phyloP scores from a whole-genome alignment of 2,888 invertebrate species.

The Drosophila subquinaria region DNA sequence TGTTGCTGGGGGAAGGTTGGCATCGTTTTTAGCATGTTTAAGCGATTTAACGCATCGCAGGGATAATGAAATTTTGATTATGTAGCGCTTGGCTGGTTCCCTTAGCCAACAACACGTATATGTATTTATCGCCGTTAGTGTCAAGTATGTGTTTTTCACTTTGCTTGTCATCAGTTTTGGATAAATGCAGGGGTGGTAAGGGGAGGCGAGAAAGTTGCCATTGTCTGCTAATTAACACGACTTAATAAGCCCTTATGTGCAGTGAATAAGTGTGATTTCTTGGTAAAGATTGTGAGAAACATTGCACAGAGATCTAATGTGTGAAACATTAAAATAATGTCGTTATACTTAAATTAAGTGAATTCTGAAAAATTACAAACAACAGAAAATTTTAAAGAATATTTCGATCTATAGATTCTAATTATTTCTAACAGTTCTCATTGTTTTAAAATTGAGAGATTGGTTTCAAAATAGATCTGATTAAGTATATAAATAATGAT shows the following conservation, averaged over 20 bases:
- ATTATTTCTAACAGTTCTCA: not conserved
- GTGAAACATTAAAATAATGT: not conserved
- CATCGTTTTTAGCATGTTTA: slow-evolving; percentile 74
- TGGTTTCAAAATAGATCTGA: not conserved
- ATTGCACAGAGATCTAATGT: not conserved
- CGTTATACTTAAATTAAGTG: not conserved
- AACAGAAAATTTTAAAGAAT: not conserved
- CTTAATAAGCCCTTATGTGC: slow-evolving; percentile 33
- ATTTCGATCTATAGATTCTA: not conserved
- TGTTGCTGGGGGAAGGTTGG: slow-evolving; percentile 18
- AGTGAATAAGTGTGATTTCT: slow-evolving; percentile 13
- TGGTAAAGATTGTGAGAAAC: slow-evolving; percentile 17
- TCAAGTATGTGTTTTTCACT: slow-evolving; percentile 50
- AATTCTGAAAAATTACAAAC: not conserved
- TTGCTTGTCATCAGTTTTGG: slow-evolving; percentile 16
- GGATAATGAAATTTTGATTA: slow-evolving; percentile 82
- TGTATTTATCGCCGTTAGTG: slow-evolving; percentile 65
- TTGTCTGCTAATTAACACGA: slow-evolving; percentile 58
- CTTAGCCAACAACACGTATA: slow-evolving; percentile 39
- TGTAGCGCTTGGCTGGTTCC: slow-evolving; percentile 72
- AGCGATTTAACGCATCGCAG: slow-evolving; percentile 83
- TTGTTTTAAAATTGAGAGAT: not conserved
- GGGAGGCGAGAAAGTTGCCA: slow-evolving; percentile 9
- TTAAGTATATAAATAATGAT: no score
- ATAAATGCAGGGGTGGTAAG: not conserved